Evolutionary conservation across 1,140 invertebrate species (phyloP).

Genomic region (Elymnias hypermnestra): DNA sequence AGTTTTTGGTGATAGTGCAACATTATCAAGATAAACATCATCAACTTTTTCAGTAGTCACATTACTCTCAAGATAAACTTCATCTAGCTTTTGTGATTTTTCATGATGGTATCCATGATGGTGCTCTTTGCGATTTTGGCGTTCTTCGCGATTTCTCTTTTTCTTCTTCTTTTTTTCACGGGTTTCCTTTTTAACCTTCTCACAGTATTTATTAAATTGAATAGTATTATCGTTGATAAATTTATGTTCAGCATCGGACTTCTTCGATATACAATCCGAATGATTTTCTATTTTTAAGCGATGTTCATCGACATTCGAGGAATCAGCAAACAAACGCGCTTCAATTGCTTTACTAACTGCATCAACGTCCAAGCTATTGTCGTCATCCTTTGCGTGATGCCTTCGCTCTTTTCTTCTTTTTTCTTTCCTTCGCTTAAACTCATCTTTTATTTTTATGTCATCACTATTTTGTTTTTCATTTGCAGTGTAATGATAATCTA

Average conservation of each 20-base stretch:
- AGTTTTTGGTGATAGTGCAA: slow-evolving; percentile 45
- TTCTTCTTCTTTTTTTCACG: slow-evolving; percentile 90
- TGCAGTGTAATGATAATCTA: slow-evolving; percentile 9
- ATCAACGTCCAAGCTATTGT: slow-evolving; percentile 87
- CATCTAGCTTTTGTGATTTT: slow-evolving; percentile 37
- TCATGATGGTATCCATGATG: slow-evolving; percentile 79
- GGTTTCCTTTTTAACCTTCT: slow-evolving; percentile 77
- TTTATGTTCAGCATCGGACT: slow-evolving; percentile 75
- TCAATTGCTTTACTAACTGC: slow-evolving; percentile 88
- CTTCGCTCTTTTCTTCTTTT: slow-evolving; percentile 82
- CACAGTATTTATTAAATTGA: slow-evolving; percentile 56
- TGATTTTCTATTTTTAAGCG: slow-evolving; percentile 46
- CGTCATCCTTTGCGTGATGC: slow-evolving; percentile 78
- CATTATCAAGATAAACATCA: slow-evolving; percentile 27
- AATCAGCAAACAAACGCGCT: slow-evolving; percentile 83
- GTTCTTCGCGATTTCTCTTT: slow-evolving; percentile 88
- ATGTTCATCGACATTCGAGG: slow-evolving; percentile 50
- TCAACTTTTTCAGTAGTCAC: slow-evolving; percentile 15
- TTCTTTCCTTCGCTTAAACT: slow-evolving; percentile 79
- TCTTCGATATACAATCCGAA: slow-evolving; percentile 44
- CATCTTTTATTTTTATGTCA: slow-evolving; percentile 67
- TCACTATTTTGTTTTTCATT: slow-evolving; percentile 33
- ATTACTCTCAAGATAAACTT: slow-evolving; percentile 30
- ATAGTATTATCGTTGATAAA: slow-evolving; percentile 58
- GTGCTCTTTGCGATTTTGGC: slow-evolving; percentile 81